A percentile compares a stretch with the other conserved stretches of the same genome.
phyloP scores from a whole-genome alignment of 2,113 vertebrate genomes.

The Cygnus atratus region DNA sequence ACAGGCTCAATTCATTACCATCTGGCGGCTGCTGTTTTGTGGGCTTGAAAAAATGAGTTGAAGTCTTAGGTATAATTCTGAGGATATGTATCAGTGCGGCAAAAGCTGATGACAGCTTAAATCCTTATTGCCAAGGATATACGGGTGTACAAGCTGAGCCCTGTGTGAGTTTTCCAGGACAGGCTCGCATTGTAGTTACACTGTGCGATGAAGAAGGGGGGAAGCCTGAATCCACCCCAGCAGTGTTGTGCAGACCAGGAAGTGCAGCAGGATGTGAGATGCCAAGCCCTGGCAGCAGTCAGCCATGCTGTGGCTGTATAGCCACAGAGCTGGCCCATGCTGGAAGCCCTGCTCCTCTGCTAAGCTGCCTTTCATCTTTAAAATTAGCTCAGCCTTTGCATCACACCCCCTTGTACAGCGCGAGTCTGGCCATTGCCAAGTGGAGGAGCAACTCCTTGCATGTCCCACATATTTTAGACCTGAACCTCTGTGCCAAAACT shows the following conservation, averaged over 20 bases:
- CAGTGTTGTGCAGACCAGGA: not conserved
- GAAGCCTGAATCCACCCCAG: not conserved
- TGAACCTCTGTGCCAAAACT: not conserved
- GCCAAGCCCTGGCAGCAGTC: not conserved
- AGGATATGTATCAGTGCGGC: not conserved
- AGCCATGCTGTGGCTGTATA: not conserved
- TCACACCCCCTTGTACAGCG: not conserved
- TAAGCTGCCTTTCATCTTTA: not conserved
- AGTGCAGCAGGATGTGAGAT: not conserved
- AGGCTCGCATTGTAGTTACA: not conserved
- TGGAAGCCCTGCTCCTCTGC: not conserved
- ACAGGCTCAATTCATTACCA: not conserved
- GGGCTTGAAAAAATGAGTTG: not conserved
- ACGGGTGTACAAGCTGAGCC: not conserved
- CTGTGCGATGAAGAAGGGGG: fast-evolving
- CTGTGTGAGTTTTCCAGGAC: not conserved
- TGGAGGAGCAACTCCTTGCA: not conserved
- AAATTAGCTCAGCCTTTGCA: not conserved
- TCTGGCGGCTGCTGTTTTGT: conserved; percentile 11
- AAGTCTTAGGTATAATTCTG: not conserved
- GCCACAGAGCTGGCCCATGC: fast-evolving
- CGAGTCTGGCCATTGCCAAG: not conserved
- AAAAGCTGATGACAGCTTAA: not conserved
- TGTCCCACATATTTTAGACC: not conserved
- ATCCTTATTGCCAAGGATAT: not conserved